Conservation (phyloP, 2,797 vertebrate species). For the Oreochromis grahami region DNA sequence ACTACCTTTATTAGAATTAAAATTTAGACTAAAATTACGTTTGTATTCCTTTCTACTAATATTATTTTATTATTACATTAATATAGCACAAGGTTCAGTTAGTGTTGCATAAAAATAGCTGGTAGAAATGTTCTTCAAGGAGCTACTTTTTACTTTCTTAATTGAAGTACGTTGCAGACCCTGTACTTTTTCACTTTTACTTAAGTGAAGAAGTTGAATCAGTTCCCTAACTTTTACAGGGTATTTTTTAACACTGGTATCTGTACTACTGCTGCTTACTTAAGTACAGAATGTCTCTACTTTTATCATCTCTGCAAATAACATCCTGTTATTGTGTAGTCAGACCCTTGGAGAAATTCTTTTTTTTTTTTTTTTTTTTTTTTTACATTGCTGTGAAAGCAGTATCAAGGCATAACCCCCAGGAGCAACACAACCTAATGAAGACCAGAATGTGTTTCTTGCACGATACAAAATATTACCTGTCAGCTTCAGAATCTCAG, state of each 20-base stretch:
- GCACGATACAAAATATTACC: not conserved
- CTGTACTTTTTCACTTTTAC: not conserved
- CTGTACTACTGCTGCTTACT: not conserved
- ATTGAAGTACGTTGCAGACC: not conserved
- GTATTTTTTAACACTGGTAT: not conserved
- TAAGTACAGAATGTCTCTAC: not conserved
- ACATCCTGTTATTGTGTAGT: not conserved
- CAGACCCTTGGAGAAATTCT: not conserved
- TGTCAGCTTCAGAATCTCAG: not conserved
- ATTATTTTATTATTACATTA: not conserved
- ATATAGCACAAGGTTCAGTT: not conserved
- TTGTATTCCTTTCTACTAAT: not conserved
- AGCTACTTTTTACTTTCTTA: not conserved
- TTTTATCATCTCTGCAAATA: not conserved
- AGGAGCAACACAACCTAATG: not conserved
- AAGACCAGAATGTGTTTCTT: constrained; percentile 1
- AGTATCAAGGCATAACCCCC: not conserved
- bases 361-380: not conserved
- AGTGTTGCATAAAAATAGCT: not conserved
- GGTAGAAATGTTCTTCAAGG: not conserved
- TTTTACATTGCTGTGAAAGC: not conserved
- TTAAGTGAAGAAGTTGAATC: not conserved
- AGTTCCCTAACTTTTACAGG: not conserved
- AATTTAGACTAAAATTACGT: not conserved
- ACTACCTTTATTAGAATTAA: not conserved